Base-by-base conservation (phyloP, 2,888 invertebrate species). In the Cataglyphis livida region DNA sequence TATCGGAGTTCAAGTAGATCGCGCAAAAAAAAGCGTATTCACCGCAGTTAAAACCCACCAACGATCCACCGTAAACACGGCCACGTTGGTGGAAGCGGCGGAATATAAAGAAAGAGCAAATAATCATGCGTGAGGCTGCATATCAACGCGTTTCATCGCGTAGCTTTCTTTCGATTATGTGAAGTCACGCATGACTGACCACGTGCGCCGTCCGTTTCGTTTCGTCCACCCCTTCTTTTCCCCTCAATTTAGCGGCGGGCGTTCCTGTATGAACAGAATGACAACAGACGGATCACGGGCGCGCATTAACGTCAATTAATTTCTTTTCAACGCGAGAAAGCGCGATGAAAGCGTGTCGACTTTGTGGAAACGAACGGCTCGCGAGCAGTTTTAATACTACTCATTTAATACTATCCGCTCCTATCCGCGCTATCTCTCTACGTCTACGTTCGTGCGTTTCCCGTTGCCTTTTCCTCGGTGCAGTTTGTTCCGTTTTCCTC, bases 101-200 rank as follows among this genome's bases (percentile, higher is more conserved):
- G 62, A 18, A 21, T 51, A 62, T 74, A 74, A 81, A 81, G 81
- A 59, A 64, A 64, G 28, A 61, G 51, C 83, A 88, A 84, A 85
- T 88, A 87, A 88, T 88, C 87, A 83, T 57, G 71, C 88, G 85
- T 88, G 88, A 85, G 65, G 84, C 61, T 66, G 85, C 88, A 85
- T 88, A 88, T 81, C 81, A 84, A 81, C 32, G 64, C 70, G 12
- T 21, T 62, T 81, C 18, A 61, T 66, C n/a, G 59, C 82, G 62
- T 66, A 76, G 68, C 79, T 83, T 83, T 71, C 81, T 84, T 79
- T 41, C 75, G 75, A 68, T 89, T 87, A 89, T 89, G 84, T 74
- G 74, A 83, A 85, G 83, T 89, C 86, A 90, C 90, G 89, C 83
- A 78, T 86, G 48, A 81, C 79, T 75, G 83, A 51, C n/a, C 85